These are phyloP conservation scores for Charina bottae DNA, from an alignment of 2,113 vertebrate genomes.

Conservation along the genomic window DNA sequence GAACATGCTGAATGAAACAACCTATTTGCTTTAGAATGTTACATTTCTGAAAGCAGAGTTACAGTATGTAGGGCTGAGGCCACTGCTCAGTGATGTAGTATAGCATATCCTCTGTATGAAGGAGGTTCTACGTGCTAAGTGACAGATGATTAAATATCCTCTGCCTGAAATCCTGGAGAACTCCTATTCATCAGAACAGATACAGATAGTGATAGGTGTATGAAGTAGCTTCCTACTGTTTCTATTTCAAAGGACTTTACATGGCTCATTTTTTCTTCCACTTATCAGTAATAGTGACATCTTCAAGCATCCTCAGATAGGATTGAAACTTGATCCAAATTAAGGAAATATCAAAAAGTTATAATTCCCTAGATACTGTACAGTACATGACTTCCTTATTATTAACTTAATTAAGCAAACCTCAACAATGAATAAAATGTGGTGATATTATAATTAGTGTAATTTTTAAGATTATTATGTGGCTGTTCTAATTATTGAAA, in stretches of 20 bases:
- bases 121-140: background rate
- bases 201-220: too few species aligned
- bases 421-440: background rate
- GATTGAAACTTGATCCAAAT: background rate
- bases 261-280: background rate
- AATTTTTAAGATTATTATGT: background rate
- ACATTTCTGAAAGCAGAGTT: background rate
- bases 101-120: background rate
- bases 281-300: background rate
- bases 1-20: background rate
- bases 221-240: background rate
- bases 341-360: background rate
- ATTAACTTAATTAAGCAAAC: conserved; percentile 16
- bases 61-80: background rate
- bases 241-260: background rate
- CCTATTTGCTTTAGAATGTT: background rate
- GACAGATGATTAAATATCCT: background rate
- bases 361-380: background rate
- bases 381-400: background rate
- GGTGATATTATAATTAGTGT: background rate
- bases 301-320: background rate
- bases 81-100: background rate
- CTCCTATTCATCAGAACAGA: background rate
- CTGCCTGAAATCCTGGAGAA: background rate
- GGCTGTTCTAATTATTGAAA: background rate